phyloP scores from a whole-genome alignment of 2,888 invertebrate species.

The Altica lythri region DNA sequence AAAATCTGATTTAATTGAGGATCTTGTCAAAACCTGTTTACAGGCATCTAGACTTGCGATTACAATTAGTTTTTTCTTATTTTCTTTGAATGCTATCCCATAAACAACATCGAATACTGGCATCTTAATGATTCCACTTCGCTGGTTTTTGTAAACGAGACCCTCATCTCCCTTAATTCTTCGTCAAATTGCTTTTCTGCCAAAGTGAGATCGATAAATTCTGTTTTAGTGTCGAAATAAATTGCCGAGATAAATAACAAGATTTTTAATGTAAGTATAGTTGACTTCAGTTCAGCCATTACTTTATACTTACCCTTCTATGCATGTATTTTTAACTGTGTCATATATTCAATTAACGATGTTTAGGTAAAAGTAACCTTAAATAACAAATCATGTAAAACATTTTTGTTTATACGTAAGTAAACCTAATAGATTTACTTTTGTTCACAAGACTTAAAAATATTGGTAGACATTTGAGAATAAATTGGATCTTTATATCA shows the following conservation, averaged over 20 bases:
- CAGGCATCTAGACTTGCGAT: too few species aligned
- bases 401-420: too few species aligned
- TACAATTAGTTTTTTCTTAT: neutral
- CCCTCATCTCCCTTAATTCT: slow-evolving; percentile 19
- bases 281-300: neutral
- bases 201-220: slow-evolving; percentile 16
- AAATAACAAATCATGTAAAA: too few species aligned
- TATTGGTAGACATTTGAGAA: too few species aligned
- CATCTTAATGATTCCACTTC: slow-evolving; percentile 17
- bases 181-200: slow-evolving; percentile 24
- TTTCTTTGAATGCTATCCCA: slow-evolving; percentile 8
- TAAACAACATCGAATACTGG: slow-evolving; percentile 11
- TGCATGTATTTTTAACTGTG: too few species aligned
- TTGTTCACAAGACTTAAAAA: too few species aligned
- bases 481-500: neutral
- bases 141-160: slow-evolving; percentile 21
- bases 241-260: neutral
- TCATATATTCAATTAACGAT: too few species aligned
- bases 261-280: neutral
- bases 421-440: too few species aligned
- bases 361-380: too few species aligned
- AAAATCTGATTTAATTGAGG: too few species aligned
- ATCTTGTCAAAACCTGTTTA: too few species aligned
- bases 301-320: too few species aligned
- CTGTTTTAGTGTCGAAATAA: slow-evolving; percentile 13